Evolutionary conservation across 1,140 invertebrate genomes (phyloP).

Genomic region (Paramacrobiotus metropolitanus): DNA sequence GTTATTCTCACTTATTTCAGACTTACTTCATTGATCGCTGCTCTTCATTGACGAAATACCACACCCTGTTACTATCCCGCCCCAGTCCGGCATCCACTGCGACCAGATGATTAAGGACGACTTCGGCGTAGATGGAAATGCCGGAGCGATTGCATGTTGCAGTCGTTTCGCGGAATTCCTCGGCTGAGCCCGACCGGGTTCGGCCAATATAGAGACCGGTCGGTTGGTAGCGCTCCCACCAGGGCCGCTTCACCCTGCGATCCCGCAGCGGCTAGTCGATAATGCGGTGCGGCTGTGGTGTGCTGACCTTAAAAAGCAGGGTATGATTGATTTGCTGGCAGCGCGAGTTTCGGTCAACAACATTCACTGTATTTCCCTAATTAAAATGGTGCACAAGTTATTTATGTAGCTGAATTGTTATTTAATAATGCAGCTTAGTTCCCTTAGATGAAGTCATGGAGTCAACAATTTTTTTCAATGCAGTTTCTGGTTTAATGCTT

Average conservation of each 20-base stretch:
- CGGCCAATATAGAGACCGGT: neutral
- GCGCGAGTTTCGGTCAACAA: too few species aligned
- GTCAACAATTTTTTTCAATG: too few species aligned
- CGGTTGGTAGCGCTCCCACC: neutral
- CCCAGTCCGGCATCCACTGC: neutral
- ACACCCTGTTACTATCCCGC: neutral
- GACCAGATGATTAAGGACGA: neutral
- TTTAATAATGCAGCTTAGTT: too few species aligned
- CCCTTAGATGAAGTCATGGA: too few species aligned
- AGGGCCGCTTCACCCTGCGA: neutral
- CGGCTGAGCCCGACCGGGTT: neutral
- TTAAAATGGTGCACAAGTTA: too few species aligned
- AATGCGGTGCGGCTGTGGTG: constrained; percentile 3
- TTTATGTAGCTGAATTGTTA: too few species aligned
- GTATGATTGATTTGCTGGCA: too few species aligned
- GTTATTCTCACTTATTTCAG: too few species aligned
- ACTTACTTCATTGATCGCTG: too few species aligned
- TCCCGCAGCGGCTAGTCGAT: neutral
- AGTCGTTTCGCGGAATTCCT: neutral
- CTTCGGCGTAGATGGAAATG: neutral
- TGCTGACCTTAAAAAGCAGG: constrained; percentile 3
- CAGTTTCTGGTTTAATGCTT: too few species aligned
- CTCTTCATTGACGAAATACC: neutral
- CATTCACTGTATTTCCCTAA: too few species aligned
- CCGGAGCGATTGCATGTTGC: neutral